These are phyloP conservation scores for Muscidifurax raptorellus DNA, from an alignment of 1,140 invertebrate species.

Conservation along the genomic window DNA sequence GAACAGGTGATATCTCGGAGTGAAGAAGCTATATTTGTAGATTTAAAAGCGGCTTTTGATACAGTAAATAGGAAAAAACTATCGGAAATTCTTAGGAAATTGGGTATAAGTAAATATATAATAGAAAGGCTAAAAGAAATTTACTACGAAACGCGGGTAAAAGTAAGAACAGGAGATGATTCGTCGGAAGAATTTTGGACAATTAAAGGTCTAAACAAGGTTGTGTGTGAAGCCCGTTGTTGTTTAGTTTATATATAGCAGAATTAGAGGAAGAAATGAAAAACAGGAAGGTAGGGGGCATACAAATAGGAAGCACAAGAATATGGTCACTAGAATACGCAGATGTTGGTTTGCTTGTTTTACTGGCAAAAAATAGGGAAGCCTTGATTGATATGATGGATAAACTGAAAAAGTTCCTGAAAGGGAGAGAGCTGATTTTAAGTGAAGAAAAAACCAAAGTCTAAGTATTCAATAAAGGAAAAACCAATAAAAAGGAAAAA, in stretches of 20 bases:
- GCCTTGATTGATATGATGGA: constrained; percentile 47
- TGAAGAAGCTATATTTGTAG: neutral
- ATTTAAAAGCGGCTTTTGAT: constrained; percentile 29
- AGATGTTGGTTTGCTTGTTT: constrained; percentile 49
- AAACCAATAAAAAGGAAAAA: constrained; percentile 19
- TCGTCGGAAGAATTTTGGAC: constrained; percentile 2
- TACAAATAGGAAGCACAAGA: constrained; percentile 34
- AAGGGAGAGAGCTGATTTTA: constrained; percentile 44
- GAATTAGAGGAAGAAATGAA: constrained; percentile 37
- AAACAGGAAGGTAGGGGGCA: constrained; percentile 41
- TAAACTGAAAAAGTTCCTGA: constrained; percentile 41
- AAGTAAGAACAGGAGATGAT: neutral
- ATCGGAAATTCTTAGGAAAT: constrained; percentile 19
- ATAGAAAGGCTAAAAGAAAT: constrained; percentile 34
- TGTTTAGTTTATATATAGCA: constrained; percentile 27
- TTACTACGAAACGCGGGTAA: neutral
- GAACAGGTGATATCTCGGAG: too few species aligned
- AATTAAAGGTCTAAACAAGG: constrained; percentile 30
- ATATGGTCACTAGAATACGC: constrained; percentile 54
- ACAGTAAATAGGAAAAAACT: constrained; percentile 13
- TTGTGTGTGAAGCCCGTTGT: constrained; percentile 30
- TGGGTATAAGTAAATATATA: neutral
- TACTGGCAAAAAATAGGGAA: constrained; percentile 50
- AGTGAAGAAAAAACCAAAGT: constrained; percentile 48
- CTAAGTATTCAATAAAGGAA: constrained; percentile 40